Evolutionary conservation across 2,888 invertebrate genomes (phyloP), one percentile per base, ranked within the genome.

Genomic region (Ennomos quercinarius): DNA sequence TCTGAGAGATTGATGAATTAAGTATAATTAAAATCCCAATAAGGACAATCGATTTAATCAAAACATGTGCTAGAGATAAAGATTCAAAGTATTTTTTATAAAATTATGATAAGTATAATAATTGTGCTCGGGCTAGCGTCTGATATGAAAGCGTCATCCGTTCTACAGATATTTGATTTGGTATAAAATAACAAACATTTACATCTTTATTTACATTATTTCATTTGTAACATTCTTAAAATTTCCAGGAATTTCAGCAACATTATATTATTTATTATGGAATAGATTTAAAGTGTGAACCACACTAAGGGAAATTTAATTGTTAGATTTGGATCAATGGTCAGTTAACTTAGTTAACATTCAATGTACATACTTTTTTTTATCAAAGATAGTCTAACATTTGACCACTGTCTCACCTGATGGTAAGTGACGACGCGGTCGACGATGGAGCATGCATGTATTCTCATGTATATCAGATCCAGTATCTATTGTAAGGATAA

Each of bases 1-100:
- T 85, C 84, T 73, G 81, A 82, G 78, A 83, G 79, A 79, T 78
- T 77, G 67, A 77, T 75, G 66, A 73, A 43, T 46, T 47, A 80
- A 76, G 75, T 64, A 71, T 77, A 67, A 74, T 63, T 72, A 80
- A 76, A 78, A 76, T 83, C 81, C 84, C 84, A 86, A 88, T 81
- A 88, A 82, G 85, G 84, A 82, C 67, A 77, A 77, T 73, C 76
- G 70, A 73, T 80, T 77, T 74, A 76, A 72, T 71, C 68, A 78
- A 81, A 80, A 80, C 69, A 80, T 81, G 86, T 86, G 84, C 85
- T 77, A 73, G 48, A 55, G 47, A 36, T 74, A 80, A 77, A 77
- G 76, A 76, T 75, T 76, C 65, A 63, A 80, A 75, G 72, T 73
- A 73, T 73, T 72, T 71, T 27, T 71, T 74, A 70, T 71, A 74